A percentile compares a stretch with the other conserved stretches of the same genome.
Evolutionary conservation across 2,888 invertebrate species (phyloP).

Genomic region (Busseola fusca): DNA sequence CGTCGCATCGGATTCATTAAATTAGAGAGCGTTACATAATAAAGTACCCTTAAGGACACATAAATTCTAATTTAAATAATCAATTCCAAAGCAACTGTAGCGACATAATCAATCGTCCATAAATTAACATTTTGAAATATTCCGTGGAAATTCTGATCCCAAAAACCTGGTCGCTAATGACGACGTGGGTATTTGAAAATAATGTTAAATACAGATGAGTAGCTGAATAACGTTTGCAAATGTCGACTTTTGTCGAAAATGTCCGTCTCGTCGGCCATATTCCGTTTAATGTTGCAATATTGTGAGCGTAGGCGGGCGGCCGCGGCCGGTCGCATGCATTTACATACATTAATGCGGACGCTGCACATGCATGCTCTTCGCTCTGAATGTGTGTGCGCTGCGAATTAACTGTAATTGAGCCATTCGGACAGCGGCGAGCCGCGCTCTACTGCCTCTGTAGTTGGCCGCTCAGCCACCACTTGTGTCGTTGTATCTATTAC

Average conservation of each 20-base stretch:
- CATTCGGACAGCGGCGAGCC: constrained; percentile 84
- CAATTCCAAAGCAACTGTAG: constrained; percentile 14
- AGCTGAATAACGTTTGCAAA: constrained; percentile 81
- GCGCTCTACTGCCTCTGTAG: constrained; percentile 79
- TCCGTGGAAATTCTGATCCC: constrained; percentile 16
- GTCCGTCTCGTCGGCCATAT: constrained; percentile 86
- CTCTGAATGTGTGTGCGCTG: constrained; percentile 86
- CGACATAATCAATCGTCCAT: constrained; percentile 22
- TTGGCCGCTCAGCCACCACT: constrained; percentile 72
- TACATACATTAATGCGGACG: constrained; percentile 88
- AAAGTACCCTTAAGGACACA: neutral
- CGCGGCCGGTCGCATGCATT: constrained; percentile 87
- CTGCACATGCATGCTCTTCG: constrained; percentile 84
- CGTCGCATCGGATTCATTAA: neutral
- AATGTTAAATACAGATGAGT: constrained; percentile 76
- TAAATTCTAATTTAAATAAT: constrained; percentile 4
- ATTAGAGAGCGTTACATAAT: neutral
- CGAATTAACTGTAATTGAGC: constrained; percentile 89
- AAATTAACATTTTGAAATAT: constrained; percentile 26
- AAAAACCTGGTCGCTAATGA: constrained; percentile 54
- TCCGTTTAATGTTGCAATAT: constrained; percentile 88
- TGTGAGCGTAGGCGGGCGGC: constrained; percentile 83
- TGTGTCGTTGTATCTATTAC: constrained; percentile 60
- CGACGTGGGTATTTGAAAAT: constrained; percentile 65
- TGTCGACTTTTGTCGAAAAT: constrained; percentile 86